Percentiles rank a stretch among this genome's conserved stretches.
phyloP scores from a whole-genome alignment of 2,113 vertebrate species.

The Archilochus colubris region DNA sequence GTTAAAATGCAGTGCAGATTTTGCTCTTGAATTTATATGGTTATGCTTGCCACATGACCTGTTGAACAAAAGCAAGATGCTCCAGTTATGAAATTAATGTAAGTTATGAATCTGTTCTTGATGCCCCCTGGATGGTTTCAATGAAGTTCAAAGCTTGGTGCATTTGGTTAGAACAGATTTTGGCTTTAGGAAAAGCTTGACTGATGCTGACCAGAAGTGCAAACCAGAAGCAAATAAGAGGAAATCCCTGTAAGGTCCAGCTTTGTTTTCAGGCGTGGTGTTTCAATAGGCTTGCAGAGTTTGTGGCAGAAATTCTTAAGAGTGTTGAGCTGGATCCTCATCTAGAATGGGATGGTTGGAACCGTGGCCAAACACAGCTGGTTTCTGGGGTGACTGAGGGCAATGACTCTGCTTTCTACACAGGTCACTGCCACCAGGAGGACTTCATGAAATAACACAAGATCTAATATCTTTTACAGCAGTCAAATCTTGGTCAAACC shows the following conservation, averaged over 20 bases:
- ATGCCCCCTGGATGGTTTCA: not conserved
- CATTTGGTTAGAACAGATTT: not conserved
- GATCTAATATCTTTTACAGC: not conserved
- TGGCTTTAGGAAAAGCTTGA: not conserved
- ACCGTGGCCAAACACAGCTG: not conserved
- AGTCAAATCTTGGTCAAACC: not conserved
- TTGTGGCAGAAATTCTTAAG: not conserved
- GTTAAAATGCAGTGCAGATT: not conserved
- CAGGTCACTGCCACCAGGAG: not conserved
- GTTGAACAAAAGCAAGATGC: not conserved
- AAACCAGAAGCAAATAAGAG: not conserved
- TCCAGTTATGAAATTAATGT: not conserved
- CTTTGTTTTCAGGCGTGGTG: not conserved
- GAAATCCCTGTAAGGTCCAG: not conserved
- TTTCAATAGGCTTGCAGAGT: not conserved
- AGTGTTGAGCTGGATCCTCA: not conserved
- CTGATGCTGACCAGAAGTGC: not conserved
- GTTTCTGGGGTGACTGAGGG: not conserved
- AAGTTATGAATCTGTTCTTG: not conserved
- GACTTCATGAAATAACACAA: not conserved
- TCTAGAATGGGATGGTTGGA: not conserved
- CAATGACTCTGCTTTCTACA: not conserved
- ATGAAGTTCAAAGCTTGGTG: not conserved
- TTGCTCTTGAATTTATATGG: not conserved
- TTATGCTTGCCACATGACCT: not conserved